These are phyloP conservation scores for Caenorhabditis becei DNA, from an alignment of 2,888 invertebrate species.

Conservation along the genomic window DNA sequence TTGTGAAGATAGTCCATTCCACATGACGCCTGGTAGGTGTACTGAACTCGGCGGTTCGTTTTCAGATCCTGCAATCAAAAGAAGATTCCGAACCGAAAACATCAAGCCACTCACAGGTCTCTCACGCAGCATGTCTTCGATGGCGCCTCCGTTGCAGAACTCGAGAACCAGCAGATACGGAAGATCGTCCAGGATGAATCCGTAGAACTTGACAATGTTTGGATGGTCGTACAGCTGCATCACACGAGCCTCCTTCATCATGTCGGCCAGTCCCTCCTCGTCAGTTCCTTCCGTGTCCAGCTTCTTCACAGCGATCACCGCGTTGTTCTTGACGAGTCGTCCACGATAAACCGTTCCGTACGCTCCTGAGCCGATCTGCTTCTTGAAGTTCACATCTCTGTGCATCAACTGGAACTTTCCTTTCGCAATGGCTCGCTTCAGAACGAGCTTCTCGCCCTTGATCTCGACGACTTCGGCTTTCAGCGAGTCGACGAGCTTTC, in stretches of 20 bases:
- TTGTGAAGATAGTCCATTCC: slow-evolving; percentile 76
- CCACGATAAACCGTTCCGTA: slow-evolving; percentile 77
- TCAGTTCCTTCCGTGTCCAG: slow-evolving; percentile 67
- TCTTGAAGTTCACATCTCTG: slow-evolving; percentile 72
- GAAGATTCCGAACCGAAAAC: slow-evolving; percentile 14
- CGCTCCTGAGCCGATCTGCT: slow-evolving; percentile 74
- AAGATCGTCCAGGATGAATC: slow-evolving; percentile 73
- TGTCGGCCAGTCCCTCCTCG: slow-evolving; percentile 71
- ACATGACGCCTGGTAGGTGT: slow-evolving; percentile 51
- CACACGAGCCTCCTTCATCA: slow-evolving; percentile 79
- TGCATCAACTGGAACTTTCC: slow-evolving; percentile 75
- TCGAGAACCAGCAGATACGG: slow-evolving; percentile 77
- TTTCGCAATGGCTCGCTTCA: slow-evolving; percentile 69
- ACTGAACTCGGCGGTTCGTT: slow-evolving; percentile 57
- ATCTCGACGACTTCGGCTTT: slow-evolving; percentile 59
- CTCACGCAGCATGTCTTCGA: slow-evolving; percentile 52
- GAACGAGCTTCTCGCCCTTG: slow-evolving; percentile 60
- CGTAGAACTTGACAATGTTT: slow-evolving; percentile 78
- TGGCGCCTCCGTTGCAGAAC: slow-evolving; percentile 73
- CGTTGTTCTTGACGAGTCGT: slow-evolving; percentile 60
- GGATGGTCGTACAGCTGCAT: slow-evolving; percentile 78
- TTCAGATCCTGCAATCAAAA: slow-evolving; percentile 57
- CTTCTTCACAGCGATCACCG: slow-evolving; percentile 64
- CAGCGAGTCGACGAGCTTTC: slow-evolving; percentile 64
- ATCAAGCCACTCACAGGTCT: neutral